Base-by-base conservation (phyloP, 2,797 vertebrate species). In the Gadopsis marmoratus region DNA sequence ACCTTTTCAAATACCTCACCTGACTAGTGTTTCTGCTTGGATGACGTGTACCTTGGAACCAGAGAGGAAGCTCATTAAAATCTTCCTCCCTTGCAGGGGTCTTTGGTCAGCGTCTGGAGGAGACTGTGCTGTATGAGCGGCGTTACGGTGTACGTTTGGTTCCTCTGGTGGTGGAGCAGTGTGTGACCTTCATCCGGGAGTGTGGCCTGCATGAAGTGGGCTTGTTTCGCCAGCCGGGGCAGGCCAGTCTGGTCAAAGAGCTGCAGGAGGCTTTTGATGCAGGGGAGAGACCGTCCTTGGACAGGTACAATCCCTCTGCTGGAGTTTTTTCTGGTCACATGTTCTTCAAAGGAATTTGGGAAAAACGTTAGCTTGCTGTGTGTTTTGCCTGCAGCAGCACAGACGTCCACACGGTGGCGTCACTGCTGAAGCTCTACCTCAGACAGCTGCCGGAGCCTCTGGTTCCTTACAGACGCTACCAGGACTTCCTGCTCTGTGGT, bases 381-480 rank as follows among this genome's bases (percentile, higher is more conserved):
- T 76, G 65, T 72, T 82, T 75, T 4, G 1, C 9, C 76, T 87
- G 85, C 90, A 96, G 95, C 79, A 91, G 85, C 78, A 96, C 95
- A 74, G 95, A 96, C 29, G 92, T 96, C 79, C 95, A 96, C 88
- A 95, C 95, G 1, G 96, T 96, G 87, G 95, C 95, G 2, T 96
- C 96, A 4, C 87, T 96, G 78, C 85, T 96, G 78, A 96, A 96
- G 85, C 93, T 96, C 17, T 96, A 96, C 88, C 94, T 96, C 81
- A 81, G 96, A 69, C 95, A 95, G 88, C 89, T 96, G 71, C 96
- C 96, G 0, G 95, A 96, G 86, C 96, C 96, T 2, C 80, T 96
- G 84, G 92, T 96, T 61, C 96, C 96, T n/a, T 95, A 94, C 85
- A 90, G 87, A 13, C 82, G 82, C 43, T 95, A 96, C 88, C 92